Conservation (phyloP, 2,113 vertebrate species). For the Leptobrachium leishanense region DNA sequence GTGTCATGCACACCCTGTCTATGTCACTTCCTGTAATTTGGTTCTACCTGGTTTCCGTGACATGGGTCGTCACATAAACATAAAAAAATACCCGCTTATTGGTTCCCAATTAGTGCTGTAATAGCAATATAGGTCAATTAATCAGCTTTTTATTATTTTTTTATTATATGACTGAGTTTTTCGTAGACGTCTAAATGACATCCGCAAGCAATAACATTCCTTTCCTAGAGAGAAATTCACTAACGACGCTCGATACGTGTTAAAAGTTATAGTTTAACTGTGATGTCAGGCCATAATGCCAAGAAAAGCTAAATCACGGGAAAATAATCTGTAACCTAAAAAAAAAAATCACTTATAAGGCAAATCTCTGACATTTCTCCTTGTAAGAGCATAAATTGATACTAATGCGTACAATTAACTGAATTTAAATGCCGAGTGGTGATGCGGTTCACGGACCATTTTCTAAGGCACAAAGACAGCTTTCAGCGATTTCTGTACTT, state of each 20-base stretch:
- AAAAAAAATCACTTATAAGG: neutral
- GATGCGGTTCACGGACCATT: neutral
- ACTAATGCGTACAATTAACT: conserved; percentile 30
- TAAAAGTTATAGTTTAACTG: neutral
- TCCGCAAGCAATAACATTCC: neutral
- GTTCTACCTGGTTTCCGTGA: too few relatives aligned
- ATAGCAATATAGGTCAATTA: too few relatives aligned
- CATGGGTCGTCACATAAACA: too few relatives aligned
- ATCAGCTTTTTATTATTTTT: too few relatives aligned
- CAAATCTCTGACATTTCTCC: conserved; percentile 22
- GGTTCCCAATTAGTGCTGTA: too few relatives aligned
- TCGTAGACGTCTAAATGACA: too few relatives aligned
- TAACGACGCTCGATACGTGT: neutral
- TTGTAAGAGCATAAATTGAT: neutral
- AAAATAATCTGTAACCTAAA: conserved; percentile 6
- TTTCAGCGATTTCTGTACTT: neutral
- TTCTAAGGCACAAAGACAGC: neutral
- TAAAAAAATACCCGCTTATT: too few relatives aligned
- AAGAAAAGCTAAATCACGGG: neutral
- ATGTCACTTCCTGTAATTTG: too few relatives aligned
- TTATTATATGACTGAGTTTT: too few relatives aligned
- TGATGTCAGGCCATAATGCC: neutral
- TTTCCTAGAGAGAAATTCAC: conserved; percentile 1
- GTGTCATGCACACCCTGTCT: too few relatives aligned
- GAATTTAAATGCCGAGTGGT: conserved; percentile 22